Evolutionary conservation across 2,113 vertebrate species (phyloP).

Genomic region (Myotis brandtii): DNA sequence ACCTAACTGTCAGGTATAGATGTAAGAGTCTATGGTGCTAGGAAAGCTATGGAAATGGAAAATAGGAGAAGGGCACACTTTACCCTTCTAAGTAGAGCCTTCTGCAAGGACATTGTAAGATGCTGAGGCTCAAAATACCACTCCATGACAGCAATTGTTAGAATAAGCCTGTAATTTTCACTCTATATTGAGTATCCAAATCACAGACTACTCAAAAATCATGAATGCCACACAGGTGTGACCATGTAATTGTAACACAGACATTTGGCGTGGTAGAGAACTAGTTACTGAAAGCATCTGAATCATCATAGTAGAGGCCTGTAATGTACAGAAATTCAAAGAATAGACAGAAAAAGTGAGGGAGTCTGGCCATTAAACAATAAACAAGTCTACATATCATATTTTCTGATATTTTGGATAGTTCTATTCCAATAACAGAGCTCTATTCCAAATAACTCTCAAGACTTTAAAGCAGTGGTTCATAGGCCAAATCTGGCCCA

Average conservation of each 20-base stretch:
- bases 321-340: background rate
- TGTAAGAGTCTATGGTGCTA: background rate
- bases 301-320: background rate
- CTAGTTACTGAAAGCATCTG: background rate
- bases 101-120: slow-evolving; percentile 19
- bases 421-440: background rate
- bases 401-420: slow-evolving; percentile 6
- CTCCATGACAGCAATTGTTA: slow-evolving; percentile 29
- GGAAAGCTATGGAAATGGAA: background rate
- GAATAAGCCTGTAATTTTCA: slow-evolving; percentile 51
- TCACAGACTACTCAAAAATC: slow-evolving; percentile 52
- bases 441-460: background rate
- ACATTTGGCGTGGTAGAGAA: background rate
- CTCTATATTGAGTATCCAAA: slow-evolving; percentile 71
- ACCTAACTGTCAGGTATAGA: background rate
- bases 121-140: slow-evolving; percentile 47
- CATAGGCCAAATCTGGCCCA: background rate
- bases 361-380: slow-evolving; percentile 7
- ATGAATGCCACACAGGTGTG: background rate
- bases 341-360: background rate
- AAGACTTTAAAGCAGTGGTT: background rate
- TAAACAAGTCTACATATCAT: background rate
- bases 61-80: slow-evolving; percentile 31
- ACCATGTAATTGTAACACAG: background rate
- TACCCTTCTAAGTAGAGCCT: slow-evolving; percentile 31